phyloP scores from a whole-genome alignment of 2,797 vertebrate species.

The Pelobates cultripes region DNA sequence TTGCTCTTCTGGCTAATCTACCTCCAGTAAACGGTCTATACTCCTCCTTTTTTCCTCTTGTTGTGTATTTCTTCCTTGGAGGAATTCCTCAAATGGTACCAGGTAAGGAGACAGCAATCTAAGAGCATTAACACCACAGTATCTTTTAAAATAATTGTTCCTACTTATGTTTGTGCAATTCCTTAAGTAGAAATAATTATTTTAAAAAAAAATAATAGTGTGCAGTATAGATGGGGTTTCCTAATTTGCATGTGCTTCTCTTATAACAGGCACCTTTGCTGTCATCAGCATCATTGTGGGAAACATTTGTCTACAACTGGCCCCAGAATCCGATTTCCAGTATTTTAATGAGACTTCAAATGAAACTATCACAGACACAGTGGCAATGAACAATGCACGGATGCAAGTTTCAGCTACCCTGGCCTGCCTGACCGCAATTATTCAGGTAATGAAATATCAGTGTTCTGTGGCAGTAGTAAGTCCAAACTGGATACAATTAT shows the following conservation, averaged over 20 bases:
- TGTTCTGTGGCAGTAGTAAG: not conserved
- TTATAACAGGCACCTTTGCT: constrained; percentile 83
- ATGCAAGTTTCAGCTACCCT: constrained; percentile 85
- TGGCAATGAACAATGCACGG: constrained; percentile 78
- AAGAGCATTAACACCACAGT: not conserved
- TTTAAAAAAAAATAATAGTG: not conserved
- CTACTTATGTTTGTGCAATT: not conserved
- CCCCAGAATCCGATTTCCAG: constrained; percentile 81
- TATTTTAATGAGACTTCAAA: constrained; percentile 80
- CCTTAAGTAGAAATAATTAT: too few species aligned
- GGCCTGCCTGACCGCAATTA: constrained; percentile 87
- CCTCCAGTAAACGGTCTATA: constrained; percentile 92
- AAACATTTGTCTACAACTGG: constrained; percentile 82
- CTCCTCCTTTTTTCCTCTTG: constrained; percentile 90
- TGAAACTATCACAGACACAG: constrained; percentile 71
- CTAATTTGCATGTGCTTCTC: not conserved
- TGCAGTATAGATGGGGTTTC: not conserved
- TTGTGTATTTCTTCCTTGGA: constrained; percentile 90
- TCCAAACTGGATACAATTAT: too few species aligned
- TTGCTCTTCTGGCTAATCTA: constrained; percentile 87
- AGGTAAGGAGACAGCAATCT: constrained; percentile 72
- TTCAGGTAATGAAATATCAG: constrained; percentile 76
- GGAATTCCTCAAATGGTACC: constrained; percentile 92
- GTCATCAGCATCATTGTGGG: constrained; percentile 93
- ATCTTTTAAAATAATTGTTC: not conserved